Evolutionary conservation across 2,888 invertebrate species (phyloP), one percentile per base, ranked within the genome.

Genomic region (Mellilla xanthometata): DNA sequence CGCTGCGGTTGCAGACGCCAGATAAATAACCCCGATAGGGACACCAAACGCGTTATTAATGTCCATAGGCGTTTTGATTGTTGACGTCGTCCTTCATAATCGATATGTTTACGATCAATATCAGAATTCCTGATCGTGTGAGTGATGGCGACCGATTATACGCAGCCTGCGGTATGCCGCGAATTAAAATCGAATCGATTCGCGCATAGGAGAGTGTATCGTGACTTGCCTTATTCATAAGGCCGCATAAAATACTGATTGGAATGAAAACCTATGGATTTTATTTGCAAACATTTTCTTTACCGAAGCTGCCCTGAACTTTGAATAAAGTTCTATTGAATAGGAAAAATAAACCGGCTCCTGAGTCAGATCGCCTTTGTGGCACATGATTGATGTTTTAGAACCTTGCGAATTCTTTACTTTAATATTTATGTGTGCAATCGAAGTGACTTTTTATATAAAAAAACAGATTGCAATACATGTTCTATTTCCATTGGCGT

Each of bases 21-120:
- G 77, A 80, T 83, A 66, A 76, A 76, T 82, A 65, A 71, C 62
- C 65, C 60, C 65, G 84, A 81, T 83, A 78, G 65, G 53, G 58
- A 60, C 54, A 65, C 55, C 59, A 64, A 72, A 70, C 60, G 57
- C 55, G 62, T 63, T 68, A 66, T 72, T 70, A 68, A 49, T 49
- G 54, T 61, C 58, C 34, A 43, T 33, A 22, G 34, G 31, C 35
- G 50, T 49, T 56, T 62, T 53, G 55, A 57, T 48, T 52, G 45
- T 56, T 55, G 56, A 51, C 50, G 55, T 54, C 50, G 59, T 58
- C 60, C 61, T 63, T 59, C 64, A 55, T 48, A 48, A 64, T 62
- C 57, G 58, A 59, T 59, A 34, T 57, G 35, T 57, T 58, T 58
- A 55, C 55, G 52, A 63, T 62, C 58, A 49, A 62, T 57, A 57